Evolutionary conservation across 2,797 vertebrate species (phyloP).

Genomic region (Macropus fuliginosus): DNA sequence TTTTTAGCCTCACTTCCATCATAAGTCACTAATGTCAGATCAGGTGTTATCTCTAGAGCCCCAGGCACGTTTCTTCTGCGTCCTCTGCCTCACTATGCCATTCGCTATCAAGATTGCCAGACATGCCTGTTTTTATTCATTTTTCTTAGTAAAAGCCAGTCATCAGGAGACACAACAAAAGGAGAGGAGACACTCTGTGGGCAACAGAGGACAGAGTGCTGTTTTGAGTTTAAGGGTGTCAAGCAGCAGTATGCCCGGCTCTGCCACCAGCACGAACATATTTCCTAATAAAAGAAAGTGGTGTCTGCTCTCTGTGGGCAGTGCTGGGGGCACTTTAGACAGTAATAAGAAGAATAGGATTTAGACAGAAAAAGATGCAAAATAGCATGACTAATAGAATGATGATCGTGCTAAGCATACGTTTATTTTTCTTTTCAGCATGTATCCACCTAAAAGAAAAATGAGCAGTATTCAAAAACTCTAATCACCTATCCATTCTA

Average conservation of each 20-base stretch:
- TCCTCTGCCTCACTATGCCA: neutral
- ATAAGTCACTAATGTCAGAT: neutral
- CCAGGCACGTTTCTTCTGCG: neutral
- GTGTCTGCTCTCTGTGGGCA: conserved; percentile 2
- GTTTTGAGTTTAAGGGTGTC: neutral
- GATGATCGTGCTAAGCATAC: neutral
- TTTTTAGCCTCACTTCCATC: neutral
- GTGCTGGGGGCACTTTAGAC: neutral
- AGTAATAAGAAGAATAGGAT: conserved; percentile 30
- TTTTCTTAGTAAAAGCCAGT: conserved; percentile 16
- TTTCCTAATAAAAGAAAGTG: conserved; percentile 53
- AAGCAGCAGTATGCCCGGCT: conserved; percentile 13
- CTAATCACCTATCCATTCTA: conserved; percentile 32
- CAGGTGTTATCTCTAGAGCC: neutral
- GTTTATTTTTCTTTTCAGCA: conserved; percentile 10
- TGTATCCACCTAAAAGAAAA: conserved; percentile 8
- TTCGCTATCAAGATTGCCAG: neutral
- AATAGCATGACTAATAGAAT: conserved; percentile 37
- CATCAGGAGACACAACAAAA: neutral
- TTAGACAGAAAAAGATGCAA: conserved; percentile 41
- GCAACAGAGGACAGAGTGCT: neutral
- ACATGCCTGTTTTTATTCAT: neutral
- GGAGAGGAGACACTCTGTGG: neutral
- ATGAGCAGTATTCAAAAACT: conserved; percentile 27
- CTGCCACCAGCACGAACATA: conserved; percentile 15